Evolutionary conservation across 1,140 invertebrate species (phyloP), one percentile per base, ranked within the genome.

Genomic region (Penaeus vannamei): DNA sequence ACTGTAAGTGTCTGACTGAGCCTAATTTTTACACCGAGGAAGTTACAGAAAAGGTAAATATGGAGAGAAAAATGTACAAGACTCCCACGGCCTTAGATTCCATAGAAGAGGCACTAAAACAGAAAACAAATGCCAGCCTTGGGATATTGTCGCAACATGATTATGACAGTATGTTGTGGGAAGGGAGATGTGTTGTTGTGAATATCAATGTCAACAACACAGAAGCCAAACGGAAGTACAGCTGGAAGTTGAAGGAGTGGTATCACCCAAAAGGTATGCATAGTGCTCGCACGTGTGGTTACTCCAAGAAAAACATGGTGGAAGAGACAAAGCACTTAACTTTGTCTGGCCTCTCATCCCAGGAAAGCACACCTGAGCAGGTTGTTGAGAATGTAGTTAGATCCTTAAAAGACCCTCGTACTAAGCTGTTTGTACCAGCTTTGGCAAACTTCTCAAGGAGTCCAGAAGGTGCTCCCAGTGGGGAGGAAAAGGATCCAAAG

Each of bases 201-300:
- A 90, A 90, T 61, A 83, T 87, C 53, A 77, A 84, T 82, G 86
- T 85, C 10, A 87, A 83, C 36, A 87, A 90, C 59, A 81, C 76
- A 22, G 81, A 87, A 81, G 72, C 90, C 22, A 53, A 46, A n/a
- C 81, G 85, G 3, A 84, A 62, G 36, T 84, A 87, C 32, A 64
- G 66, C 5, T 90, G 90, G 90, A 87, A 84, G 76, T 69, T 90
- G 42, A 90, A 90, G 66, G 69, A 90, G 29, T 90, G 90, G 90
- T 81, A 61, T 59, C 90, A 90, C 32, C 20, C 66, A 7, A 32
- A 36, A 7, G 20, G 60, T n/a, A 32, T 10, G 22, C 77, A 81
- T 61, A 69, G 60, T 79, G 81, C 90, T 22, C 79, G 90, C 29
- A 90, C 90, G n/a, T 77, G 81, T 85, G 90, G 90, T 3, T 88